These are phyloP conservation scores for Spialia ferax DNA, from an alignment of 2,888 invertebrate genomes.

Conservation along the genomic window DNA sequence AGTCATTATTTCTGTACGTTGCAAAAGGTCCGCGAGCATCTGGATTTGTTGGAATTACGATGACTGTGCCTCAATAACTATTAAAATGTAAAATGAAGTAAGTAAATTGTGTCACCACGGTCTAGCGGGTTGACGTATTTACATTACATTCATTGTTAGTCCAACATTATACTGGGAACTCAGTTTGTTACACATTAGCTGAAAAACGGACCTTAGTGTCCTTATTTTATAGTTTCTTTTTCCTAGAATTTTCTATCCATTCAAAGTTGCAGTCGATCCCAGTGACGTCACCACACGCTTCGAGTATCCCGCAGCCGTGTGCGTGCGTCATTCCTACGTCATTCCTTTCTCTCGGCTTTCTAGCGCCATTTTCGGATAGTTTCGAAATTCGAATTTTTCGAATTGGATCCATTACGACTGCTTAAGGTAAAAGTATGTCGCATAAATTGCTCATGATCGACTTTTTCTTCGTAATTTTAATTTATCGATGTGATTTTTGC, in stretches of 20 bases:
- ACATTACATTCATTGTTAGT: slow-evolving; percentile 41
- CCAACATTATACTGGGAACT: slow-evolving; percentile 33
- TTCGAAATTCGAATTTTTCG: slow-evolving; percentile 35
- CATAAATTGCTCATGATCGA: slow-evolving; percentile 13
- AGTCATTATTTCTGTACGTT: not conserved
- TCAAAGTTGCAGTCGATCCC: slow-evolving; percentile 41
- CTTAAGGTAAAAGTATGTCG: slow-evolving; percentile 20
- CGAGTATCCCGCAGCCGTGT: slow-evolving; percentile 54
- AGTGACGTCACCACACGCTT: slow-evolving; percentile 71
- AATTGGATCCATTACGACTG: slow-evolving; percentile 27
- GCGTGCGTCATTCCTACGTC: slow-evolving; percentile 72
- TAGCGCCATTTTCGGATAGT: slow-evolving; percentile 42
- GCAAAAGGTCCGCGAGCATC: not conserved
- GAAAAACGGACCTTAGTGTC: slow-evolving; percentile 21
- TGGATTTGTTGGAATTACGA: slow-evolving; percentile 17
- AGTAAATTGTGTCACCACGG: slow-evolving; percentile 45
- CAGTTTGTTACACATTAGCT: not conserved
- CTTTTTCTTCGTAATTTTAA: slow-evolving; percentile 6
- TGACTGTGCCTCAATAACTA: slow-evolving; percentile 39
- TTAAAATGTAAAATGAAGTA: slow-evolving; percentile 49
- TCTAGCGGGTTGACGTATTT: slow-evolving; percentile 50
- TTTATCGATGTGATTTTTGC: slow-evolving; percentile 2
- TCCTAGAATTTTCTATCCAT: slow-evolving; percentile 16
- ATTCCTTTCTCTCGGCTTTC: slow-evolving; percentile 61
- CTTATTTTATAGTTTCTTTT: slow-evolving; percentile 26